These are phyloP conservation scores for Drosophila kanekoi DNA, from an alignment of 2,888 invertebrate species.

Conservation along the genomic window DNA sequence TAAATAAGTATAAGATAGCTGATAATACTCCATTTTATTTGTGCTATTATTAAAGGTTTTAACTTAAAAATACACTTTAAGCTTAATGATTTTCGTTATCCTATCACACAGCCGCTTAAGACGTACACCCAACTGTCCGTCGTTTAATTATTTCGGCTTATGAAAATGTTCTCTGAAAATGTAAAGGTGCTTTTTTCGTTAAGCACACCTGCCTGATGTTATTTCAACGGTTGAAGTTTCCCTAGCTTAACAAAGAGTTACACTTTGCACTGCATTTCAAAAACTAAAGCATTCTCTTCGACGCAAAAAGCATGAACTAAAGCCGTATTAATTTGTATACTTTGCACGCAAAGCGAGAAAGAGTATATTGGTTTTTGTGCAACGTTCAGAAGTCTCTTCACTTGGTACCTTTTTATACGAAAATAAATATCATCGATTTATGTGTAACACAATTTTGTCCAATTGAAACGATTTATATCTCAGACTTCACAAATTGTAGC, in stretches of 20 bases:
- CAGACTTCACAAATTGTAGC: too few relatives aligned
- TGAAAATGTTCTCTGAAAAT: conserved; percentile 7
- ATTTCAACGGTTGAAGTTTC: conserved; percentile 23
- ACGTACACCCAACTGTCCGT: not conserved
- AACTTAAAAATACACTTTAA: too few relatives aligned
- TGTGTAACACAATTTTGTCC: too few relatives aligned
- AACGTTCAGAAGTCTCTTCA: too few relatives aligned
- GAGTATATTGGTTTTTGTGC: not conserved
- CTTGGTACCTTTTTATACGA: too few relatives aligned
- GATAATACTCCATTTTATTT: too few relatives aligned
- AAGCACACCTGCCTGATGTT: conserved; percentile 4
- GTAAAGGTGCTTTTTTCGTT: not conserved
- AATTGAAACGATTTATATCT: too few relatives aligned
- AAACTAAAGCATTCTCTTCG: conserved; percentile 24
- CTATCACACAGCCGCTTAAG: not conserved
- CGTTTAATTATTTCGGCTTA: conserved; percentile 13
- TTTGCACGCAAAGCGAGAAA: not conserved
- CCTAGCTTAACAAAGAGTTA: conserved; percentile 31
- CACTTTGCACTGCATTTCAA: conserved; percentile 25
- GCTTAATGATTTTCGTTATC: too few relatives aligned
- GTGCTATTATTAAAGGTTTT: too few relatives aligned
- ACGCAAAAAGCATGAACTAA: conserved; percentile 39
- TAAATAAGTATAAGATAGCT: too few relatives aligned
- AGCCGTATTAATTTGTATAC: conserved; percentile 19
- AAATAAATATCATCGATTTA: too few relatives aligned